These are phyloP conservation scores for Stenichneumon culpator DNA, from an alignment of 2,888 invertebrate genomes.

Conservation along the genomic window DNA sequence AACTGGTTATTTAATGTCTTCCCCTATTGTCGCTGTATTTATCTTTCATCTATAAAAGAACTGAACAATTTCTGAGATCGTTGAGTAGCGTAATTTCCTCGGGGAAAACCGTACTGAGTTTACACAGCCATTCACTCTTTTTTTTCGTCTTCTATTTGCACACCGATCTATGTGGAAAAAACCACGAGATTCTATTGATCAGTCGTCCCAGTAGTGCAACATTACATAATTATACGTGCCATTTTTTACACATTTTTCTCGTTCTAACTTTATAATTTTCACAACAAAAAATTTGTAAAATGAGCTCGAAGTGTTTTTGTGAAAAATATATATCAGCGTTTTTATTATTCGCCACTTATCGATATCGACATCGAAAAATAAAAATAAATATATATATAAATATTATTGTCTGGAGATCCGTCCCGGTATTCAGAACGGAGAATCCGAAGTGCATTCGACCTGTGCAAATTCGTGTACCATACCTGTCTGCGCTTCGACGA, in stretches of 20 bases:
- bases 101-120: not conserved
- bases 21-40: constrained; percentile 1
- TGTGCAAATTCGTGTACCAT: not conserved
- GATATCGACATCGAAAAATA: constrained; percentile 20
- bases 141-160: not conserved
- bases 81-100: not conserved
- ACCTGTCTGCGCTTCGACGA: constrained; percentile 21
- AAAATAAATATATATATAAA: constrained; percentile 15
- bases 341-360: constrained; percentile 29
- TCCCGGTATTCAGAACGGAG: not conserved
- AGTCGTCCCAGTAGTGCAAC: not conserved
- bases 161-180: not conserved
- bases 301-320: no score
- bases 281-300: not conserved
- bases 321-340: constrained; percentile 6
- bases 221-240: not conserved
- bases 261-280: not conserved
- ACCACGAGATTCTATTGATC: constrained; percentile 1
- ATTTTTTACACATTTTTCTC: not conserved
- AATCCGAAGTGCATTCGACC: constrained; percentile 21
- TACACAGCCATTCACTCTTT: not conserved
- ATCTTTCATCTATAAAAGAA: not conserved
- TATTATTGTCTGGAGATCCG: constrained; percentile 8
- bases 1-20: not conserved
- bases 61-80: not conserved